Evolutionary conservation across 2,113 vertebrate genomes (phyloP).

Genomic region (Willisornis vidua): DNA sequence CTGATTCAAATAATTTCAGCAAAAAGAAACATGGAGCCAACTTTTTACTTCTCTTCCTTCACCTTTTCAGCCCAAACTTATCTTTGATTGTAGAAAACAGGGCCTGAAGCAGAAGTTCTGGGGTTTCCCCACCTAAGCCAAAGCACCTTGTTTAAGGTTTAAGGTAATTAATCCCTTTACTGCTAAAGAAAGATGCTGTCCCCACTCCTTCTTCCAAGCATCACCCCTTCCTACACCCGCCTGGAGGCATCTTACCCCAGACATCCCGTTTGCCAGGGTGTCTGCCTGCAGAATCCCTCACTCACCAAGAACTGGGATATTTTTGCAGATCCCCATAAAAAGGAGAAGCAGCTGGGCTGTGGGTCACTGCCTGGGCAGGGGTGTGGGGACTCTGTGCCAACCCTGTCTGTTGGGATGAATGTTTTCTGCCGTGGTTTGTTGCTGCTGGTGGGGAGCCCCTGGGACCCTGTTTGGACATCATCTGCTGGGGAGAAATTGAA

Average conservation of each 20-base stretch:
- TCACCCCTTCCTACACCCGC: not conserved
- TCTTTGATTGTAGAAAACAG: not conserved
- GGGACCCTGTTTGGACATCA: not conserved
- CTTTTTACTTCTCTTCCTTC: not conserved
- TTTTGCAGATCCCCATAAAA: not conserved
- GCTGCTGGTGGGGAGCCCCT: not conserved
- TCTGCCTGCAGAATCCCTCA: rapidly evolving
- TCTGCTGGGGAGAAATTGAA: not conserved
- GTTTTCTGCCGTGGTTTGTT: not conserved
- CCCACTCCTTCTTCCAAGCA: rapidly evolving
- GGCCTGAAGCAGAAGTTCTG: not conserved
- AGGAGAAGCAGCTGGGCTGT: not conserved
- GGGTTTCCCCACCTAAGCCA: not conserved
- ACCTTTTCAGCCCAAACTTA: not conserved
- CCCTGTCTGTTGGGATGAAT: rapidly evolving
- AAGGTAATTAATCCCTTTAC: not conserved
- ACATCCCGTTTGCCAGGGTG: not conserved
- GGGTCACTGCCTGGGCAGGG: not conserved
- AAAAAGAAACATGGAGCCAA: not conserved
- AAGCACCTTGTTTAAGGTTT: not conserved
- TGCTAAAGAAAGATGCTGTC: not conserved
- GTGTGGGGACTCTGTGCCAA: not conserved
- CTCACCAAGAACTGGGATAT: not conserved
- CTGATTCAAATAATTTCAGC: not conserved
- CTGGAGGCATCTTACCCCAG: not conserved